These are phyloP conservation scores for Carcina quercana DNA, from an alignment of 2,888 invertebrate genomes.

Conservation along the genomic window DNA sequence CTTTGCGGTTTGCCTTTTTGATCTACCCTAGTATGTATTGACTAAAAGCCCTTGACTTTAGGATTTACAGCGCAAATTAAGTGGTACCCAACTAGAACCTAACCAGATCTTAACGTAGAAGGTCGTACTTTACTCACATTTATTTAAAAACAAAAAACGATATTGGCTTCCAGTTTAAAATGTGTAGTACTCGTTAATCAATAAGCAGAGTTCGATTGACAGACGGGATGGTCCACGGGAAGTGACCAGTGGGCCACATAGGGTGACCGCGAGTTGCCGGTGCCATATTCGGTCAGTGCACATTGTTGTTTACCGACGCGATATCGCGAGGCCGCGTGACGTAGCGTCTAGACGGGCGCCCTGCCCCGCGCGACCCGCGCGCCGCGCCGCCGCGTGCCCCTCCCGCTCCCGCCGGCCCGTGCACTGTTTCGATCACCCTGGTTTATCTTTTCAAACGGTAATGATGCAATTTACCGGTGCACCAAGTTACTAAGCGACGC, in stretches of 20 bases:
- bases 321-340: conserved; percentile 77
- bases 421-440: conserved; percentile 66
- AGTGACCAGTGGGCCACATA: conserved; percentile 30
- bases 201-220: too few relatives aligned
- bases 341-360: conserved; percentile 70
- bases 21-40: too few relatives aligned
- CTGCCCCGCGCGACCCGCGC: conserved; percentile 28
- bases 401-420: conserved; percentile 23
- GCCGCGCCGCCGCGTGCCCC: conserved; percentile 26
- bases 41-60: too few relatives aligned
- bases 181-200: too few relatives aligned
- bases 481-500: conserved; percentile 20
- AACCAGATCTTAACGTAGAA: too few relatives aligned
- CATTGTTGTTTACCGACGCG: conserved; percentile 74
- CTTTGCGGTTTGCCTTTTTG: too few relatives aligned
- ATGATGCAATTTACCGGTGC: conserved; percentile 54
- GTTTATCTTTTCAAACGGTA: conserved; percentile 68
- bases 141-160: too few relatives aligned
- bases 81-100: too few relatives aligned
- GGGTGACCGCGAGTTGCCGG: conserved; percentile 50
- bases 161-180: too few relatives aligned
- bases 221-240: conserved; percentile 13
- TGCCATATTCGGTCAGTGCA: conserved; percentile 74
- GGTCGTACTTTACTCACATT: too few relatives aligned
- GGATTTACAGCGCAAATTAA: too few relatives aligned